Percentiles rank a stretch among this genome's conserved stretches.
These are phyloP conservation scores for Schlechtendalia chinensis DNA, from an alignment of 1,140 invertebrate genomes.

Conservation along the genomic window DNA sequence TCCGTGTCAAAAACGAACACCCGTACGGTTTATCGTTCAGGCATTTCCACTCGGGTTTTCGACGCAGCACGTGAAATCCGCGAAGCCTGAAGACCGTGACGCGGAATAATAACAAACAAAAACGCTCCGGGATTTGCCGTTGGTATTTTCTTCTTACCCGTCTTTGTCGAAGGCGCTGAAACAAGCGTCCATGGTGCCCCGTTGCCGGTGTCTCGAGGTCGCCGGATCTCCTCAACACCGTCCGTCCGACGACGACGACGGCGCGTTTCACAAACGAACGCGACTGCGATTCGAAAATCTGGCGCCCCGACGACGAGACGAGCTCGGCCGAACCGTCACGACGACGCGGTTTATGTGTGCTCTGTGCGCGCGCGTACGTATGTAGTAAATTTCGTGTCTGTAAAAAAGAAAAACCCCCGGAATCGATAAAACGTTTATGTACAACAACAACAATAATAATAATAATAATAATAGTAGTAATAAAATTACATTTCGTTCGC, in stretches of 20 bases:
- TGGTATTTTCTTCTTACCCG: conserved; percentile 56
- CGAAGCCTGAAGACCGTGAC: no score
- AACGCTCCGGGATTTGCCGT: no score
- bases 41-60: no score
- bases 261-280: not conserved
- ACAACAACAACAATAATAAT: not conserved
- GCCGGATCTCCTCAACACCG: not conserved
- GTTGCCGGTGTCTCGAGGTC: no score
- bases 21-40: no score
- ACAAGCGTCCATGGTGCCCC: conserved; percentile 78
- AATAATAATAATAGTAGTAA: not conserved
- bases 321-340: not conserved
- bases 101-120: no score
- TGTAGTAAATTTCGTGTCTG: not conserved
- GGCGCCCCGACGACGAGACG: not conserved
- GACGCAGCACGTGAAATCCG: no score
- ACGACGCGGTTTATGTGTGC: not conserved
- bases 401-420: not conserved
- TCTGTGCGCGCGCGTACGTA: not conserved
- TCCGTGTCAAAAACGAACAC: no score
- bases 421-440: conserved; percentile 28
- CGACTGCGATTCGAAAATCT: not conserved
- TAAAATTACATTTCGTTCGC: not conserved
- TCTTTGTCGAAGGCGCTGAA: conserved; percentile 84
- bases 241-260: not conserved